Base-by-base conservation (phyloP, 1,140 invertebrate species). In the Wiebesia pumilae region DNA sequence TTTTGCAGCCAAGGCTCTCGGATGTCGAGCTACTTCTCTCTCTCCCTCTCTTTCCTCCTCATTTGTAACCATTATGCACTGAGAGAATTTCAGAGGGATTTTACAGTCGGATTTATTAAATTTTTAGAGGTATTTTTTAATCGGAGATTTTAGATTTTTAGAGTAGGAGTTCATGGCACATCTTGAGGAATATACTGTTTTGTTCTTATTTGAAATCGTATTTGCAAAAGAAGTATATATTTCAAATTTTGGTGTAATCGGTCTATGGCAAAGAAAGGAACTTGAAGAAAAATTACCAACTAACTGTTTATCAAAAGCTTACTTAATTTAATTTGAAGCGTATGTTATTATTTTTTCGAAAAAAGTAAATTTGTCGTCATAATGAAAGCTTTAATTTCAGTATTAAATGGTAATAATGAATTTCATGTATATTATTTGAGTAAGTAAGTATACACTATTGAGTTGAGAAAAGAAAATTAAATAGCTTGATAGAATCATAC, bases 31-130 rank as follows among this genome's bases (percentile, higher is more conserved):
- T 80, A 12, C 51, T 21, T 78, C 77, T 78, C 79, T 62, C 79
- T 75, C 38, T 75, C 14, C n/a, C 71, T 43, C 38, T n/a, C 38
- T n/a, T 6, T 27, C 27, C 19, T 77, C 7, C 47, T 33, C 71
- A 33, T 67, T n/a, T 27, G 24, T 21, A 4, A 0, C 81, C 71
- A 71, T 85, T 85, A 85, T 85, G 67, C 78, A 71, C 84, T 81
- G 62, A 81, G 6, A 73, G 84, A 85, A 85, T 85, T 81, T 62
- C 38, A 21, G 35, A 85, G 27, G 51, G 67, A 19, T 67, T 62
- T 73, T n/a, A 47, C 47, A 43, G 67, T 58, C 33, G 24, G 67
- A 73, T 62, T 80, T 81, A 30, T 85, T 75, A 75, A 58, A 81
- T 73, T 73, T 85, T 81, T 81, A 81, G 33, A 54, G 47, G 47